Conservation (phyloP, 2,888 invertebrate species). For the Seladonia tumulorum region DNA sequence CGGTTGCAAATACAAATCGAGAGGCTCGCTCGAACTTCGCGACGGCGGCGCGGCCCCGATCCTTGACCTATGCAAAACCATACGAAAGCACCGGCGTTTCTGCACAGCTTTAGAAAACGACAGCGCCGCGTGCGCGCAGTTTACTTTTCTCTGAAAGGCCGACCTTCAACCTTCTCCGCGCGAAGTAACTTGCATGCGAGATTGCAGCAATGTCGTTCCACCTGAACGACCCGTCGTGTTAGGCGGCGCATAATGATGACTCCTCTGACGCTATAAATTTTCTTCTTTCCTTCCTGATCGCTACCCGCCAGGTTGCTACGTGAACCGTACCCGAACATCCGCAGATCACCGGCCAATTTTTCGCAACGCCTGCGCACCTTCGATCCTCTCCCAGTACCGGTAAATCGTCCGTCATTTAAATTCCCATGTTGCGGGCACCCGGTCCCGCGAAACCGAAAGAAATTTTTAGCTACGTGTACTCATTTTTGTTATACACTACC, state of each 20-base stretch:
- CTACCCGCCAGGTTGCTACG: constrained; percentile 20
- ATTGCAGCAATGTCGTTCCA: constrained; percentile 58
- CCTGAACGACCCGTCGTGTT: constrained; percentile 56
- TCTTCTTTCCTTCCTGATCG: constrained; percentile 38
- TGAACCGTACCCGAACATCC: constrained; percentile 7
- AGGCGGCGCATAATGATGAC: constrained; percentile 50
- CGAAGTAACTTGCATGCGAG: constrained; percentile 51
- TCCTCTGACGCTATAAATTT: constrained; percentile 48
- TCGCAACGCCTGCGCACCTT: neutral
- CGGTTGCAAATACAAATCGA: neutral
- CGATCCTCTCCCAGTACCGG: neutral
- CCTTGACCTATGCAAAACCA: constrained; percentile 47
- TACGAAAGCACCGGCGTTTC: constrained; percentile 48
- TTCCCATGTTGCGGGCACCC: neutral
- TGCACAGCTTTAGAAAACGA: constrained; percentile 54
- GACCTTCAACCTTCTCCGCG: constrained; percentile 53
- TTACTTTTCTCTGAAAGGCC: constrained; percentile 58
- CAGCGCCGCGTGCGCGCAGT: constrained; percentile 24
- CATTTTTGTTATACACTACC: no score
- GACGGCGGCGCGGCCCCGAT: constrained; percentile 8
- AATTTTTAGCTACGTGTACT: neutral
- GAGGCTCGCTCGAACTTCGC: neutral
- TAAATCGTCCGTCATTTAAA: neutral
- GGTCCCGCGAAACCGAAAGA: neutral
- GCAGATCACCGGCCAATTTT: neutral